These are phyloP conservation scores for Probosciger aterrimus DNA, from an alignment of 2,113 vertebrate species.

Conservation along the genomic window DNA sequence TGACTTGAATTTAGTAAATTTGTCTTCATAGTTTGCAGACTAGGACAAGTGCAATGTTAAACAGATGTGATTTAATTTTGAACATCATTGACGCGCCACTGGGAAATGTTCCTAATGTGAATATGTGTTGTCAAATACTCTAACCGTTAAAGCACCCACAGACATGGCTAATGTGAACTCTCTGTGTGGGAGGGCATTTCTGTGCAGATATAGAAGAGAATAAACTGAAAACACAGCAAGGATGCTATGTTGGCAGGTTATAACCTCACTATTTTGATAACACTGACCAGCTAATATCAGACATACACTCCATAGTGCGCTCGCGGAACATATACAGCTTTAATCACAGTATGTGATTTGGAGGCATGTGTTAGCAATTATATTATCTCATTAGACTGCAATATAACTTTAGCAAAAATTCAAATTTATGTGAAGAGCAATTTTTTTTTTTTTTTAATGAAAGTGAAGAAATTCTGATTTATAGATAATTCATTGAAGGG, in stretches of 20 bases:
- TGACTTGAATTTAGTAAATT: conserved; percentile 39
- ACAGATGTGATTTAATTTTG: conserved; percentile 43
- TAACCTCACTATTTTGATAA: conserved; percentile 13
- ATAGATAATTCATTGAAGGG: background rate
- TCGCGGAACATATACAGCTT: background rate
- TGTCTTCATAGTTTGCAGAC: background rate
- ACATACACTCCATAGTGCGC: background rate
- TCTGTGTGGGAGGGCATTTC: background rate
- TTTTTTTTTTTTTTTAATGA: background rate
- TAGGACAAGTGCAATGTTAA: conserved; percentile 7
- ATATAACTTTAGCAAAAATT: background rate
- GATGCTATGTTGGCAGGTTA: background rate
- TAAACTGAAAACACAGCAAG: background rate
- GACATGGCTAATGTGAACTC: background rate
- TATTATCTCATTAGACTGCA: background rate
- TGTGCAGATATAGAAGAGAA: background rate
- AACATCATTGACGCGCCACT: conserved; percentile 7
- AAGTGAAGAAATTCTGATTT: background rate
- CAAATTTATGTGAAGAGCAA: background rate
- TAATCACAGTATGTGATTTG: background rate
- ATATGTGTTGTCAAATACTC: conserved; percentile 7
- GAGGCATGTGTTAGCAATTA: background rate
- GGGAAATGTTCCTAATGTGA: conserved; percentile 12
- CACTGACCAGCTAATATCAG: background rate
- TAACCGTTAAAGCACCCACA: background rate